These are phyloP conservation scores for Parthenolecanium corni DNA, from an alignment of 2,888 invertebrate genomes.

Conservation along the genomic window DNA sequence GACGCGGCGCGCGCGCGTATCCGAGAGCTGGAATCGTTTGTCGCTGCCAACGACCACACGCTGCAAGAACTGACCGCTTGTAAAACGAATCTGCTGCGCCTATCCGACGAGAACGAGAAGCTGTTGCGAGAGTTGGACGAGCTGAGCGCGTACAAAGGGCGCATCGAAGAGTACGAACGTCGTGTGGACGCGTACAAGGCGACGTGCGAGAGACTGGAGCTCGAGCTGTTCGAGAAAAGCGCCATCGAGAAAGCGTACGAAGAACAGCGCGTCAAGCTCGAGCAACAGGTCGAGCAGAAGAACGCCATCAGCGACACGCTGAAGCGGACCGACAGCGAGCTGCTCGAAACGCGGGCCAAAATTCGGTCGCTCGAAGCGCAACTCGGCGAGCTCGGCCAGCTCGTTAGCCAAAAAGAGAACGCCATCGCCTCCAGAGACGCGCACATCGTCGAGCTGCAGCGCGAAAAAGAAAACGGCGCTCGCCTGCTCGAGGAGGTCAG, in stretches of 20 bases:
- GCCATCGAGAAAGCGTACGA: constrained; percentile 9
- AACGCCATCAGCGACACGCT: constrained; percentile 6
- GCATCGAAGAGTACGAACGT: constrained; percentile 15
- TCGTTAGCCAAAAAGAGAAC: constrained; percentile 15
- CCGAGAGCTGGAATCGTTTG: constrained; percentile 4
- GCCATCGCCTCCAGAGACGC: constrained; percentile 9
- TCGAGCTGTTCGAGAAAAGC: constrained; percentile 19
- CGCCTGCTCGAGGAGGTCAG: constrained; percentile 36
- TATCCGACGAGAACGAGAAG: constrained; percentile 13
- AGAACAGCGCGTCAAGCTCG: constrained; percentile 32
- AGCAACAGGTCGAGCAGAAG: constrained; percentile 27
- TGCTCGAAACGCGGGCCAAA: constrained; percentile 34
- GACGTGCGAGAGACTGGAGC: constrained; percentile 2
- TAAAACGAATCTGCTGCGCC: not conserved
- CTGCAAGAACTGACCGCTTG: not conserved
- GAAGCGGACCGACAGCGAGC: constrained; percentile 30
- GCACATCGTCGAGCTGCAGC: not conserved
- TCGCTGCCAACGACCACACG: constrained; percentile 1
- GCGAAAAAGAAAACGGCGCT: constrained; percentile 31
- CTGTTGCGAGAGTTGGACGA: constrained; percentile 6
- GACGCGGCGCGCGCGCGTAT: constrained; percentile 4
- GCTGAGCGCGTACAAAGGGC: constrained; percentile 2
- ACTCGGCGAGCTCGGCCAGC: constrained; percentile 3
- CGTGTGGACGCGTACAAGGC: not conserved
- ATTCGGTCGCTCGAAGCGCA: constrained; percentile 20